phyloP scores from a whole-genome alignment of 2,113 vertebrate genomes.

The Anoura caudifer region DNA sequence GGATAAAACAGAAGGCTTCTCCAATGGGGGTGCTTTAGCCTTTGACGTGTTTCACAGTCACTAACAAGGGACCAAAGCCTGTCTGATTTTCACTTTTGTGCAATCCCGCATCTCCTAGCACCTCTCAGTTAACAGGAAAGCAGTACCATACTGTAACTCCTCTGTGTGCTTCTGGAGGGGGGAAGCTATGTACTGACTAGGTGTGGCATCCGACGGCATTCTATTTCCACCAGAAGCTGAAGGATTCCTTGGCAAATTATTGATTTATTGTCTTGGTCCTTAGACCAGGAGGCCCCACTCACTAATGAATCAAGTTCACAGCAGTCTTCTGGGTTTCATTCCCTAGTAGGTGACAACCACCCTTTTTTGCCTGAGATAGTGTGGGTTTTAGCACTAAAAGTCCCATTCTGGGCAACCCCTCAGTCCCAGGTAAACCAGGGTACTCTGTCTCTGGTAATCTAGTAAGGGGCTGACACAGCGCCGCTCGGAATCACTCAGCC shows the following conservation, averaged over 20 bases:
- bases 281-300: not conserved
- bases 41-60: not conserved
- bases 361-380: not conserved
- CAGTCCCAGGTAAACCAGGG: not conserved
- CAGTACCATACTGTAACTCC: not conserved
- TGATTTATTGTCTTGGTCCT: not conserved
- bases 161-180: not conserved
- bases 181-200: not conserved
- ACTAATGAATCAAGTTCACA: not conserved
- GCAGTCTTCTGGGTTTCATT: not conserved
- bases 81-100: not conserved
- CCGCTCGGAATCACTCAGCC: not conserved
- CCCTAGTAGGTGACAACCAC: not conserved
- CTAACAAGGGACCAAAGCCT: not conserved
- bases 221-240: not conserved
- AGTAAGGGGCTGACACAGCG: not conserved
- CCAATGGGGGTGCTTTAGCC: rapidly evolving
- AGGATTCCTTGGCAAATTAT: not conserved
- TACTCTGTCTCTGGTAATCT: not conserved
- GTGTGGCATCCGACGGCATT: not conserved
- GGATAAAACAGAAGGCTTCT: not conserved
- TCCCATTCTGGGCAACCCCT: not conserved
- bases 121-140: not conserved
- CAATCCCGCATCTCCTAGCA: not conserved
- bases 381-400: not conserved